phyloP scores from a whole-genome alignment of 2,888 invertebrate species.

The Capitulum mitella region DNA sequence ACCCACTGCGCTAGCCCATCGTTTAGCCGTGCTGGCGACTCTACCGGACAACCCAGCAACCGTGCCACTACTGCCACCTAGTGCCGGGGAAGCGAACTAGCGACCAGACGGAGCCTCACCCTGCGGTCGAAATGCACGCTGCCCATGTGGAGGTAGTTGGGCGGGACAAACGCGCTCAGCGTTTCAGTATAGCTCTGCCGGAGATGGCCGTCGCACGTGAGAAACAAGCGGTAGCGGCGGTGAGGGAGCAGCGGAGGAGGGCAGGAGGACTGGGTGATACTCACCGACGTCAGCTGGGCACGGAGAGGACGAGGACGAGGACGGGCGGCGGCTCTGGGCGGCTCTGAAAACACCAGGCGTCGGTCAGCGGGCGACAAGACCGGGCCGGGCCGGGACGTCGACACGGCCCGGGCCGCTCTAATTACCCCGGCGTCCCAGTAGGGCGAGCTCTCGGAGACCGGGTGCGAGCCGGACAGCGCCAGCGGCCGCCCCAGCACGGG shows the following conservation, averaged over 20 bases:
- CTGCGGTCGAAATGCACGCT: constrained; percentile 12
- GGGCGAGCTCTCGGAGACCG: constrained; percentile 25
- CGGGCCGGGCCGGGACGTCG: no score
- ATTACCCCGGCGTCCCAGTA: constrained; percentile 1
- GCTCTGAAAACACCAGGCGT: no score
- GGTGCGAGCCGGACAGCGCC: constrained; percentile 38
- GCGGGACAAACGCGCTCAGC: not conserved
- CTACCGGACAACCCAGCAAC: not conserved
- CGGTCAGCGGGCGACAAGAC: no score
- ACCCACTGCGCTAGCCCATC: no score
- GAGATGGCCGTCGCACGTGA: not conserved
- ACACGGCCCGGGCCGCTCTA: not conserved
- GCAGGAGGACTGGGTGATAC: no score
- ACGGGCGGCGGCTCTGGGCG: no score
- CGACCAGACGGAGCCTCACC: not conserved
- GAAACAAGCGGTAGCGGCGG: not conserved
- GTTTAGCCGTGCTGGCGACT: no score
- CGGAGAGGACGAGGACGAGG: no score
- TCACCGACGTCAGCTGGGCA: no score
- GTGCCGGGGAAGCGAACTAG: not conserved
- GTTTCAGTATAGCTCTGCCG: not conserved
- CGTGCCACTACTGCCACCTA: not conserved
- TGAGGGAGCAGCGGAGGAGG: no score
- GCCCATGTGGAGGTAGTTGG: not conserved
- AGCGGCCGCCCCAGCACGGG: constrained; percentile 41